Conservation (phyloP, 1,140 invertebrate genomes). For the Drosophila melanogaster region Release_6_plus_ISO1_MT NT_033777.3:9144001-9144500, state of each 20-base stretch:
- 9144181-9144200: conserved; percentile 15
- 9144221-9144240: background rate
- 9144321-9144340: conserved; percentile 82
- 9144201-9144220: conserved; percentile 28
- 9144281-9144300: conserved; percentile 83
- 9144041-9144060: conserved; percentile 12
- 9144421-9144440: conserved; percentile 11
- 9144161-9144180: conserved; percentile 61
- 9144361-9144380: conserved; percentile 30
- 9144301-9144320: conserved; percentile 51
- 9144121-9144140: conserved; percentile 70
- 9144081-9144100: conserved; percentile 5
- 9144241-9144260: conserved; percentile 70
- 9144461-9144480: conserved; percentile 79
- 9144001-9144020: conserved; percentile 82
- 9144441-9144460: conserved; percentile 55
- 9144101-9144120: conserved; percentile 28
- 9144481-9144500: conserved; percentile 47
- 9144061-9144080: conserved; percentile 37
- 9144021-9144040: conserved; percentile 77
- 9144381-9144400: conserved; percentile 72
- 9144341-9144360: conserved; percentile 75
- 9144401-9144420: conserved; percentile 71
- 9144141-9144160: conserved; percentile 83
- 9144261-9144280: conserved; percentile 74